Evolutionary conservation across 1,140 invertebrate species (phyloP).

Genomic region (Helicoverpa armigera): DNA sequence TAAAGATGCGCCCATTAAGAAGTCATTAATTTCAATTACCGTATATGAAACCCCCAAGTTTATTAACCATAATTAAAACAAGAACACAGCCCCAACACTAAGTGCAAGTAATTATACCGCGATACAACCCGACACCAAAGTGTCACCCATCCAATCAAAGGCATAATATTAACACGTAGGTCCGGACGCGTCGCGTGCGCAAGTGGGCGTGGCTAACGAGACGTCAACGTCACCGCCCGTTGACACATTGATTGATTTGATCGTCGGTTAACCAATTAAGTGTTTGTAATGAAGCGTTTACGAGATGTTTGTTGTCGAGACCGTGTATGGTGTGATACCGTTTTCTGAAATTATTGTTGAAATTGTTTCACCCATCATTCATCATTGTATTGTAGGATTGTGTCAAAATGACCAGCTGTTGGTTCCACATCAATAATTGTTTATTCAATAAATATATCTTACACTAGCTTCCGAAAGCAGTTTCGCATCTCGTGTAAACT

Average conservation of each 20-base stretch:
- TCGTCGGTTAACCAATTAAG: slow-evolving; percentile 35
- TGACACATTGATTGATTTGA: slow-evolving; percentile 39
- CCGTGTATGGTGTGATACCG: slow-evolving; percentile 14
- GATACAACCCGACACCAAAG: slow-evolving; percentile 7
- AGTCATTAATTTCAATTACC: too few species aligned
- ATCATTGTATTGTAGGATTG: too few species aligned
- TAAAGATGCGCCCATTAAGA: too few species aligned
- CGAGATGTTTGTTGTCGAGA: slow-evolving; percentile 1
- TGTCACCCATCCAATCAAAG: slow-evolving; percentile 35
- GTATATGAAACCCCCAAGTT: too few species aligned
- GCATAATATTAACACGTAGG: slow-evolving; percentile 4
- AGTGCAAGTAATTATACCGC: slow-evolving; percentile 12
- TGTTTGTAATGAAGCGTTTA: slow-evolving; percentile 41
- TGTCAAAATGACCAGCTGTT: too few species aligned
- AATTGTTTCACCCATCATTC: not conserved
- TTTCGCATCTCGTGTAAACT: too few species aligned
- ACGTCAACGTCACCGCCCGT: slow-evolving; percentile 1
- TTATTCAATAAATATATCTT: too few species aligned
- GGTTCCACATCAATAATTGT: too few species aligned
- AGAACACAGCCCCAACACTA: too few species aligned
- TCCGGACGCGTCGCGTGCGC: slow-evolving; percentile 46
- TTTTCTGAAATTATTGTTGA: not conserved
- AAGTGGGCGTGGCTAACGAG: slow-evolving; percentile 47
- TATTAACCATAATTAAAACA: too few species aligned
- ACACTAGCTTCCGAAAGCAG: too few species aligned